A percentile compares a stretch with the other conserved stretches of the same genome.
These are phyloP conservation scores for Lucilia cuprina DNA, from an alignment of 1,140 invertebrate species.

Conservation along the genomic window DNA sequence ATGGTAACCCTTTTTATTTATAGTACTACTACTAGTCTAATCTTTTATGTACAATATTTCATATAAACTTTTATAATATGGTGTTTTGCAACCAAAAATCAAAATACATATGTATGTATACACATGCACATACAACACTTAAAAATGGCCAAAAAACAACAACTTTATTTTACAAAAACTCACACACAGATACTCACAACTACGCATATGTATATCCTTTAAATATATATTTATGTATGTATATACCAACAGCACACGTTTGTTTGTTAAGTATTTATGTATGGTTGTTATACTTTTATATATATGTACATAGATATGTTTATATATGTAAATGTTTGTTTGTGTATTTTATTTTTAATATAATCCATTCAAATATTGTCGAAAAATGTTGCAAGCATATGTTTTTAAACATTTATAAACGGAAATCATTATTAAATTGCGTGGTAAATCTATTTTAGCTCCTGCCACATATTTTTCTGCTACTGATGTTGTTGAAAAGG, in stretches of 20 bases:
- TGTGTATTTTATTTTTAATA: neutral
- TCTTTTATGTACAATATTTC: neutral
- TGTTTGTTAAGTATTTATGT: neutral
- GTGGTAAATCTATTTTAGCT: constrained; percentile 15
- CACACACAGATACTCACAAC: neutral
- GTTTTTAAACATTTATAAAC: constrained; percentile 12
- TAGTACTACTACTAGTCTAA: neutral
- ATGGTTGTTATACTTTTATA: too few species aligned
- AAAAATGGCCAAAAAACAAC: neutral
- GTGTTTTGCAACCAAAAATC: neutral
- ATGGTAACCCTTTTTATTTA: neutral
- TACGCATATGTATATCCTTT: neutral
- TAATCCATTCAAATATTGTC: neutral
- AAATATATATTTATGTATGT: too few species aligned
- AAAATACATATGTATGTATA: neutral
- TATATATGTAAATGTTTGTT: neutral
- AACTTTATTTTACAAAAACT: neutral
- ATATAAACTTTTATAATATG: neutral
- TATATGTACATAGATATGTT: too few species aligned
- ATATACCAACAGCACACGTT: neutral
- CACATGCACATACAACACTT: neutral
- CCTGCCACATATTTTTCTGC: neutral
- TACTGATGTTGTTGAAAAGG: neutral
- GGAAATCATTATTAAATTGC: constrained; percentile 15
- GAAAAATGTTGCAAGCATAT: constrained; percentile 1